These are phyloP conservation scores for Capitulum mitella DNA, from an alignment of 2,888 invertebrate genomes.

Conservation along the genomic window DNA sequence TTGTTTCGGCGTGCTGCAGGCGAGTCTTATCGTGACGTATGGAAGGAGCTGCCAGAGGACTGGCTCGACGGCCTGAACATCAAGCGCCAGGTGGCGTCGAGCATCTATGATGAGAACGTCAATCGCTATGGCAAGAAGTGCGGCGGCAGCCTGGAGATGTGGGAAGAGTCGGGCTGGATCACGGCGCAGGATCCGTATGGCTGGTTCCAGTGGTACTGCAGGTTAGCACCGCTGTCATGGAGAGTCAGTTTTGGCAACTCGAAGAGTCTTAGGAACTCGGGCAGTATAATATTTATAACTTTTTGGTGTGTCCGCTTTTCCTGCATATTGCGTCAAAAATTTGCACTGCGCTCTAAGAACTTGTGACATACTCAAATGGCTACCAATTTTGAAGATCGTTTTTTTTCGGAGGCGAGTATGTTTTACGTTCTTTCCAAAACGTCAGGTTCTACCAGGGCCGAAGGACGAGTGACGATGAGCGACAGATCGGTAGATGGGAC, in stretches of 20 bases:
- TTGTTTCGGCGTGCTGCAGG: conserved; percentile 24
- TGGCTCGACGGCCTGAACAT: conserved; percentile 30
- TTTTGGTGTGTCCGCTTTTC: too few relatives aligned
- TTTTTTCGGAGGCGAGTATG: too few relatives aligned
- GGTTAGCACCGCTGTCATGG: too few relatives aligned
- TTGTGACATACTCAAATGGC: too few relatives aligned
- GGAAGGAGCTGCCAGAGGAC: conserved; percentile 32
- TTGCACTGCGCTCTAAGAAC: too few relatives aligned
- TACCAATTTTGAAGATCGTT: too few relatives aligned
- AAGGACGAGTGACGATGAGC: conserved; percentile 29
- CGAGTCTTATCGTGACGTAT: conserved; percentile 28
- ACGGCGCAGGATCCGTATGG: conserved; percentile 33
- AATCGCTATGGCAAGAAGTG: conserved; percentile 32
- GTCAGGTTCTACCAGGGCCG: conserved; percentile 30
- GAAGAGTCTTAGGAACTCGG: too few relatives aligned
- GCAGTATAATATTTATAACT: too few relatives aligned
- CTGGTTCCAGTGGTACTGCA: conserved; percentile 35
- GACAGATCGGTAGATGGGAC: conserved; percentile 31
- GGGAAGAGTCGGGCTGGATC: conserved; percentile 34
- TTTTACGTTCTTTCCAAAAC: too few relatives aligned
- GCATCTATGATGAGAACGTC: conserved; percentile 30
- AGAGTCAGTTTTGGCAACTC: too few relatives aligned
- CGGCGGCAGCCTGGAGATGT: conserved; percentile 33
- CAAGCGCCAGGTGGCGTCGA: conserved; percentile 27
- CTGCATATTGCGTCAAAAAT: too few relatives aligned